These are phyloP conservation scores for Kryphioiulus occultus DNA, from an alignment of 2,888 invertebrate species.

Conservation along the genomic window DNA sequence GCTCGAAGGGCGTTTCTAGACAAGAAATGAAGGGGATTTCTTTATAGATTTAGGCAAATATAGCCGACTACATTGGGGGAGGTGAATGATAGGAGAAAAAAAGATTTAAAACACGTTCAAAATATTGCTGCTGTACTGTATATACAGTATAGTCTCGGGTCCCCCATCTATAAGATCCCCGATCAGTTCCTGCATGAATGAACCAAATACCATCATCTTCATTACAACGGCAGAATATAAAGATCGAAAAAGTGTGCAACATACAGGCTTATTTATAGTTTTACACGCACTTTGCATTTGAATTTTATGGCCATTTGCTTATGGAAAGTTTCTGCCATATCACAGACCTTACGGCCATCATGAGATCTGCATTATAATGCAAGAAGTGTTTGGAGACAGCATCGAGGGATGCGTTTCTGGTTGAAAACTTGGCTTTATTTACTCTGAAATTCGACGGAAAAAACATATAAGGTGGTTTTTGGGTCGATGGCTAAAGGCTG, in stretches of 20 bases:
- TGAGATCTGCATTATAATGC: conserved; percentile 26
- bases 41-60: conserved; percentile 39
- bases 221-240: background rate
- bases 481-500: conserved; percentile 40
- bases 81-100: background rate
- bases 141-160: conserved; percentile 1
- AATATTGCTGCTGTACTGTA: background rate
- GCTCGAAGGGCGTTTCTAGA: conserved; percentile 12
- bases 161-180: conserved; percentile 28
- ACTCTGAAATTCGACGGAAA: background rate
- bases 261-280: conserved; percentile 33
- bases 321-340: conserved; percentile 28
- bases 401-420: conserved; percentile 1
- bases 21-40: background rate
- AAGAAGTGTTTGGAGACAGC: background rate
- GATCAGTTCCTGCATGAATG: conserved; percentile 36
- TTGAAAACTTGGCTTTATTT: conserved; percentile 30
- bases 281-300: conserved; percentile 40
- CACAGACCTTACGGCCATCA: background rate
- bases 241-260: conserved; percentile 24
- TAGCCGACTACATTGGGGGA: background rate
- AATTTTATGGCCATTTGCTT: conserved; percentile 39
- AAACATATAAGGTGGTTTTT: conserved; percentile 13
- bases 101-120: conserved; percentile 8
- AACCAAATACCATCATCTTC: conserved; percentile 37